Conservation (phyloP, 2,113 vertebrate genomes). For the Phylloscopus whistleri region DNA sequence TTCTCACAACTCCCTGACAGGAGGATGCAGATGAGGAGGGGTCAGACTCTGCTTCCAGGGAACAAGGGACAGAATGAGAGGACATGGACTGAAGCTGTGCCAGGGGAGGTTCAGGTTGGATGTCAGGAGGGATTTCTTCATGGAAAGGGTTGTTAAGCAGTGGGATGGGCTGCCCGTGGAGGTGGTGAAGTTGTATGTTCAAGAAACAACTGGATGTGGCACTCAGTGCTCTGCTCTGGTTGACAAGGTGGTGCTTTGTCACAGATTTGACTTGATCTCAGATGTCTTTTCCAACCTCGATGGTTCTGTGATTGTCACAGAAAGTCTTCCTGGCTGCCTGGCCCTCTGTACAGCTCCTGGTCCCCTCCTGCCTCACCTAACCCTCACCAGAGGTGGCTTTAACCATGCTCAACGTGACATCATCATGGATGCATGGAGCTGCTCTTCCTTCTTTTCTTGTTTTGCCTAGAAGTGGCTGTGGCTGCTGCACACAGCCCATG, state of each 20-base stretch:
- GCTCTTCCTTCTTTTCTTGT: not conserved
- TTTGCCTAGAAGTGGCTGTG: not conserved
- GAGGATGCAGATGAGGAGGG: not conserved
- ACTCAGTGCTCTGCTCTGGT: not conserved
- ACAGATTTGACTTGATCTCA: not conserved
- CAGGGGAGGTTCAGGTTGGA: not conserved
- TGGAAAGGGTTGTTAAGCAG: not conserved
- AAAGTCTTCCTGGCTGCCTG: not conserved
- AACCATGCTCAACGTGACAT: fast-evolving
- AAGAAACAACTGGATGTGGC: fast-evolving
- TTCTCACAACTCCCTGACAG: not conserved
- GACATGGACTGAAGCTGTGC: not conserved
- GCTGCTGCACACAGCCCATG: not conserved
- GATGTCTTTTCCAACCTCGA: not conserved
- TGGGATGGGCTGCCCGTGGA: not conserved
- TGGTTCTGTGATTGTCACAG: not conserved
- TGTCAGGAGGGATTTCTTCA: not conserved
- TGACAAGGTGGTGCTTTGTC: too few relatives aligned
- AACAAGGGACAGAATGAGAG: too few relatives aligned
- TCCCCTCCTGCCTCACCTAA: not conserved
- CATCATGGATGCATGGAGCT: not conserved
- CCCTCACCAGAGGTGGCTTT: not conserved
- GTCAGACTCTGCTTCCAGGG: not conserved
- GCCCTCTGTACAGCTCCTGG: fast-evolving
- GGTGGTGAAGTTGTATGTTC: not conserved